Conservation (phyloP, 1,140 invertebrate species). For the Medauroidea extradentata region DNA sequence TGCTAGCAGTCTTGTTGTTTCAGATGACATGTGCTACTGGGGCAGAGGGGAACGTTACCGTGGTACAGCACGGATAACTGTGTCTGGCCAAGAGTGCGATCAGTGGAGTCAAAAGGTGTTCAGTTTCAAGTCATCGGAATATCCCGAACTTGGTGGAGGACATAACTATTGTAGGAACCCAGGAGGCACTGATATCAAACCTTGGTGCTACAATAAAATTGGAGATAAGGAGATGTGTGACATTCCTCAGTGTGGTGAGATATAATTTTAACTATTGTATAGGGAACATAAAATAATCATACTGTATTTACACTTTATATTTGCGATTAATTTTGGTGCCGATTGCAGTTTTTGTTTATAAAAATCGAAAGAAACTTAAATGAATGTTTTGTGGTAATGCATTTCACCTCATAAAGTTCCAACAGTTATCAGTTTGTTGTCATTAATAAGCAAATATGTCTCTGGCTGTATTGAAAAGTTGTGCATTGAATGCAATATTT, state of each 20-base stretch:
- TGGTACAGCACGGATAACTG: slow-evolving; percentile 67
- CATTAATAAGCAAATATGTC: too few species aligned
- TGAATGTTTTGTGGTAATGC: too few species aligned
- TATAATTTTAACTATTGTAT: too few species aligned
- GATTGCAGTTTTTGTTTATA: too few species aligned
- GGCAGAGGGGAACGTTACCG: slow-evolving; percentile 77
- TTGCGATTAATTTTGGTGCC: too few species aligned
- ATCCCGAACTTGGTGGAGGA: slow-evolving; percentile 76
- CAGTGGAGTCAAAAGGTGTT: slow-evolving; percentile 75
- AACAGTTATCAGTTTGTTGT: too few species aligned
- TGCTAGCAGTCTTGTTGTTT: slow-evolving; percentile 22
- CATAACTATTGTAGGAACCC: slow-evolving; percentile 95
- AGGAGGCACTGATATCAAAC: slow-evolving; percentile 65
- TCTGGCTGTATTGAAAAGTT: too few species aligned
- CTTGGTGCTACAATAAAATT: slow-evolving; percentile 78
- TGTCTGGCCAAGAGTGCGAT: slow-evolving; percentile 68
- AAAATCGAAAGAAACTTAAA: too few species aligned
- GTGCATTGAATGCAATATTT: too few species aligned
- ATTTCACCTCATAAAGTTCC: too few species aligned
- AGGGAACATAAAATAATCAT: too few species aligned
- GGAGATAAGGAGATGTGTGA: slow-evolving; percentile 71
- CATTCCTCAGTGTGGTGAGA: slow-evolving; percentile 74
- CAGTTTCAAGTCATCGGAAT: slow-evolving; percentile 65
- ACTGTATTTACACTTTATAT: too few species aligned
- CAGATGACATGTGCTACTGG: slow-evolving; percentile 79